Conservation (phyloP, 2,888 invertebrate genomes). For the Lathronympha strigana region DNA sequence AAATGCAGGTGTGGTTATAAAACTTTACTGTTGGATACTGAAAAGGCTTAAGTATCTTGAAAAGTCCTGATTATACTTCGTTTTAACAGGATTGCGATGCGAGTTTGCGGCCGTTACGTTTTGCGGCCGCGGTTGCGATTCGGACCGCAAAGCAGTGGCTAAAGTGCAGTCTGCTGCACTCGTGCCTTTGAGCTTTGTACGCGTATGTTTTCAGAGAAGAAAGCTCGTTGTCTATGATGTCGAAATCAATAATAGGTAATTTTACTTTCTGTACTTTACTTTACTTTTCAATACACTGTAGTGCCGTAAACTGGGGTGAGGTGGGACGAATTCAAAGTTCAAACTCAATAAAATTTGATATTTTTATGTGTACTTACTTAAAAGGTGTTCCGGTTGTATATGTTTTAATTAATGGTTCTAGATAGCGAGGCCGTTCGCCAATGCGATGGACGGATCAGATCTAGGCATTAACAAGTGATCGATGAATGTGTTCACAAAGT, state of each 20-base stretch:
- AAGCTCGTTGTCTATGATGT: neutral
- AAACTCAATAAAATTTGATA: too few species aligned
- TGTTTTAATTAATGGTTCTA: too few species aligned
- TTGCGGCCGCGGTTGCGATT: constrained; percentile 10
- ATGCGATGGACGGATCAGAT: too few species aligned
- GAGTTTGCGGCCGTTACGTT: constrained; percentile 18
- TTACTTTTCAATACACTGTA: too few species aligned
- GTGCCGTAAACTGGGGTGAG: too few species aligned
- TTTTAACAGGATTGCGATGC: neutral
- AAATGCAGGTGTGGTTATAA: constrained; percentile 29
- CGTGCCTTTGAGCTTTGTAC: neutral
- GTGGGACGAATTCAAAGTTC: too few species aligned
- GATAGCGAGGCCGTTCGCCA: too few species aligned
- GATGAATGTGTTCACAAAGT: too few species aligned
- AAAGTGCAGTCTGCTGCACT: constrained; percentile 7
- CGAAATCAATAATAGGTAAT: neutral
- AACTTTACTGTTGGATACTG: neutral
- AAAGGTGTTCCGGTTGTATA: too few species aligned
- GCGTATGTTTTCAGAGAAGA: neutral
- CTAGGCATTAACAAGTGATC: too few species aligned
- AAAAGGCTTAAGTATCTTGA: neutral
- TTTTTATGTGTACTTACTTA: too few species aligned
- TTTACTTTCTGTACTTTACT: too few species aligned
- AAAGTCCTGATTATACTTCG: neutral
- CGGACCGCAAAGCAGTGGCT: constrained; percentile 26